Conservation (phyloP, 1,140 invertebrate species). For the Drosophila saltans region DNA sequence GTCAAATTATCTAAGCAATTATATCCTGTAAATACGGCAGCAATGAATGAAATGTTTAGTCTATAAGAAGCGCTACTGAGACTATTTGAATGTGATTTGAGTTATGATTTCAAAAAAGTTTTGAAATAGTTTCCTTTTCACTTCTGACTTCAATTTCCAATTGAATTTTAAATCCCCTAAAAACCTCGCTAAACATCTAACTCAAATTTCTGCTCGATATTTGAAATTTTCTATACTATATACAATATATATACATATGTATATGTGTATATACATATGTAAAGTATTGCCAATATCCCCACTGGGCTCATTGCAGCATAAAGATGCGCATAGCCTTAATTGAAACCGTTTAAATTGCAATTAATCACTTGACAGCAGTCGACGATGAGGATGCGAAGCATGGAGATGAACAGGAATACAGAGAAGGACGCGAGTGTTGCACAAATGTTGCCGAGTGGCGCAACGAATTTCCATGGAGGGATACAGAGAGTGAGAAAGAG, state of each 20-base stretch:
- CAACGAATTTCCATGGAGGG: slow-evolving; percentile 58
- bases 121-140: no score
- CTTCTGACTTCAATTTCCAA: no score
- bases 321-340: slow-evolving; percentile 80
- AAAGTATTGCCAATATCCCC: slow-evolving; percentile 22
- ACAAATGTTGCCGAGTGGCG: slow-evolving; percentile 80
- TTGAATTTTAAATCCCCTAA: no score
- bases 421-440: slow-evolving; percentile 58
- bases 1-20: slow-evolving; percentile 34
- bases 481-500: slow-evolving; percentile 2
- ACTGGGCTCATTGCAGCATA: slow-evolving; percentile 52
- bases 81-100: no score
- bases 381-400: slow-evolving; percentile 11
- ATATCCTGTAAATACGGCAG: not conserved
- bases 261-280: no score
- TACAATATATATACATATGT: no score
- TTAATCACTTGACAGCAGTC: slow-evolving; percentile 69
- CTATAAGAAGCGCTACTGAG: no score
- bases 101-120: no score
- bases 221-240: no score
- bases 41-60: no score
- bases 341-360: slow-evolving; percentile 83
- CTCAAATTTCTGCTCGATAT: no score
- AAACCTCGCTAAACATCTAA: no score
- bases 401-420: slow-evolving; percentile 28